phyloP scores from a whole-genome alignment of 2,888 invertebrate species.

The Ichneumoninae sp. region DNA sequence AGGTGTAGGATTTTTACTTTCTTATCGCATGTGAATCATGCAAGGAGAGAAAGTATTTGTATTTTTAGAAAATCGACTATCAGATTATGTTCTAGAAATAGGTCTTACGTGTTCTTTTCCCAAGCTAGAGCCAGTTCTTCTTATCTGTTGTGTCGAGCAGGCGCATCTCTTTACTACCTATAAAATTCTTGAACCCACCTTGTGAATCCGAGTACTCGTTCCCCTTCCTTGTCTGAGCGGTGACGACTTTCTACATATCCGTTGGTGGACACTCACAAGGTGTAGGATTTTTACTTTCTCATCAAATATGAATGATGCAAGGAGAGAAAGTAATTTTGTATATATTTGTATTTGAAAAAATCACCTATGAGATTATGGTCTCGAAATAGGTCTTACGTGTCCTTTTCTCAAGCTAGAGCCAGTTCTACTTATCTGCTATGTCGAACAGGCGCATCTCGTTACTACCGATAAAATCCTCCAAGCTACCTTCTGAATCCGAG shows the following conservation, averaged over 20 bases:
- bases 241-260: slow-evolving; percentile 11
- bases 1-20: no score
- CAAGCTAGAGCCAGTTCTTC: slow-evolving; percentile 17
- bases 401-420: background rate
- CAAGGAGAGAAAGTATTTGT: no score
- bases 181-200: slow-evolving; percentile 58
- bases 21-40: no score
- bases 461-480: slow-evolving; percentile 66
- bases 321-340: no score
- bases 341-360: no score
- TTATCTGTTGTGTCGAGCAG: slow-evolving; percentile 54
- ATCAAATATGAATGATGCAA: no score
- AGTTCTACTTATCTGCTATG: slow-evolving; percentile 38
- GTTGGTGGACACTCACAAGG: background rate
- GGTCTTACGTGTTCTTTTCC: no score
- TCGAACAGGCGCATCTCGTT: slow-evolving; percentile 66
- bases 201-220: slow-evolving; percentile 48
- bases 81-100: no score
- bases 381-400: no score
- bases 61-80: no score
- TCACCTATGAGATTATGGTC: no score
- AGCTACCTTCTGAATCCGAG: slow-evolving; percentile 45
- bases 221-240: slow-evolving; percentile 17
- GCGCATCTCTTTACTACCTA: slow-evolving; percentile 68
- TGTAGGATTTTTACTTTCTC: no score